These are phyloP conservation scores for Gadopsis marmoratus DNA, from an alignment of 2,797 vertebrate genomes.

Conservation along the genomic window DNA sequence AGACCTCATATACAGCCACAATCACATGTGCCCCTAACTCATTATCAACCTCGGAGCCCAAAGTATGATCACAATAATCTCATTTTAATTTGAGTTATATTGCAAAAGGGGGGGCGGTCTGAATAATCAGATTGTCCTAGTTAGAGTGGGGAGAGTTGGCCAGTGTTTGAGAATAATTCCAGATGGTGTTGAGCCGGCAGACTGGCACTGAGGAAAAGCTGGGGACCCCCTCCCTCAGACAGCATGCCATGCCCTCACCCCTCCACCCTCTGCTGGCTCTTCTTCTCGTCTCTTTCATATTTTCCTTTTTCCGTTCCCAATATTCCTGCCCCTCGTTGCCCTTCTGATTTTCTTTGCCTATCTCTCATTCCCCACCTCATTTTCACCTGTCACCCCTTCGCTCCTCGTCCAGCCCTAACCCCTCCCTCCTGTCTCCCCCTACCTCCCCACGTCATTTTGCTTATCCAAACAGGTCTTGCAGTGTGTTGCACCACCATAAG, in stretches of 20 bases:
- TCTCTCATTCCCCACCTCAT: slow-evolving; percentile 46
- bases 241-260: slow-evolving; percentile 58
- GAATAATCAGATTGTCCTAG: slow-evolving; percentile 82
- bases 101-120: slow-evolving; percentile 42
- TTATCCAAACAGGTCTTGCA: slow-evolving; percentile 73
- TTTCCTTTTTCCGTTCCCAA: slow-evolving; percentile 34
- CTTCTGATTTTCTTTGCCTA: slow-evolving; percentile 46
- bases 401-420: slow-evolving; percentile 5
- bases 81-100: slow-evolving; percentile 83
- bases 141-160: slow-evolving; percentile 81
- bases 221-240: slow-evolving; percentile 69
- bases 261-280: slow-evolving; percentile 35
- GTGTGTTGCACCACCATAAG: slow-evolving; percentile 79
- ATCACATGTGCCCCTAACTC: slow-evolving; percentile 62
- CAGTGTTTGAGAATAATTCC: slow-evolving; percentile 88
- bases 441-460: slow-evolving; percentile 57
- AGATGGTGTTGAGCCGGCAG: slow-evolving; percentile 90
- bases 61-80: slow-evolving; percentile 82
- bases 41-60: slow-evolving; percentile 73
- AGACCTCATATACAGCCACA: slow-evolving; percentile 65
- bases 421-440: slow-evolving; percentile 27
- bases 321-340: slow-evolving; percentile 40
- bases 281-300: slow-evolving; percentile 20
- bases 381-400: slow-evolving; percentile 45
- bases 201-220: slow-evolving; percentile 84